A percentile compares a stretch with the other conserved stretches of the same genome.
Evolutionary conservation across 2,888 invertebrate genomes (phyloP).

Genomic region (Agriopis marginaria): DNA sequence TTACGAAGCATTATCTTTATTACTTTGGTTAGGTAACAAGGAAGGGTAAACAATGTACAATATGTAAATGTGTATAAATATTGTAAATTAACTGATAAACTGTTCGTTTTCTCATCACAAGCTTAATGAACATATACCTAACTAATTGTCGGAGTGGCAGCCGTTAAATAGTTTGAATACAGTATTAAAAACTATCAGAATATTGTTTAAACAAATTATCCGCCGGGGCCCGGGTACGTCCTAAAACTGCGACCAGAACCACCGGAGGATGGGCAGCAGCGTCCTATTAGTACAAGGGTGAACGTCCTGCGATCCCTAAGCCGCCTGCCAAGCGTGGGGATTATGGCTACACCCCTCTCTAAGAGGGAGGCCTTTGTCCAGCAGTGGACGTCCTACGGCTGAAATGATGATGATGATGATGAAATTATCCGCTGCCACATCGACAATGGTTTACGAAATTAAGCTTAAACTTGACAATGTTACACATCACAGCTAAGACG

Average conservation of each 20-base stretch:
- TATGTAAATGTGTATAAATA: slow-evolving; percentile 19
- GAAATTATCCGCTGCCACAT: slow-evolving; percentile 3
- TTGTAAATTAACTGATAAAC: slow-evolving; percentile 31
- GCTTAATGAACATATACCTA: background rate
- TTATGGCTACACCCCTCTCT: too few species aligned
- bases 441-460: background rate
- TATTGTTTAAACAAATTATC: slow-evolving; percentile 6
- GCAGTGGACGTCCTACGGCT: too few species aligned
- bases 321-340: too few species aligned
- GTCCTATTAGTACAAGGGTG: too few species aligned
- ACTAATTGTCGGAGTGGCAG: too few species aligned
- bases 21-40: slow-evolving; percentile 23
- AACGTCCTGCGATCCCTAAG: too few species aligned
- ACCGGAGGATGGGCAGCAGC: too few species aligned
- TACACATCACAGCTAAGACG: background rate
- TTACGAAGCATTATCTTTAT: slow-evolving; percentile 30
- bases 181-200: too few species aligned
- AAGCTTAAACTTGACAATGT: background rate
- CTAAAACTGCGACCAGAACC: too few species aligned
- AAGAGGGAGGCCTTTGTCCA: too few species aligned
- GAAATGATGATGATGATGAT: too few species aligned
- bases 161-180: background rate
- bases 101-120: slow-evolving; percentile 2
- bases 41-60: slow-evolving; percentile 27
- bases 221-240: too few species aligned